Evolutionary conservation across 2,113 vertebrate genomes (phyloP).

Genomic region (Chitala chitala): DNA sequence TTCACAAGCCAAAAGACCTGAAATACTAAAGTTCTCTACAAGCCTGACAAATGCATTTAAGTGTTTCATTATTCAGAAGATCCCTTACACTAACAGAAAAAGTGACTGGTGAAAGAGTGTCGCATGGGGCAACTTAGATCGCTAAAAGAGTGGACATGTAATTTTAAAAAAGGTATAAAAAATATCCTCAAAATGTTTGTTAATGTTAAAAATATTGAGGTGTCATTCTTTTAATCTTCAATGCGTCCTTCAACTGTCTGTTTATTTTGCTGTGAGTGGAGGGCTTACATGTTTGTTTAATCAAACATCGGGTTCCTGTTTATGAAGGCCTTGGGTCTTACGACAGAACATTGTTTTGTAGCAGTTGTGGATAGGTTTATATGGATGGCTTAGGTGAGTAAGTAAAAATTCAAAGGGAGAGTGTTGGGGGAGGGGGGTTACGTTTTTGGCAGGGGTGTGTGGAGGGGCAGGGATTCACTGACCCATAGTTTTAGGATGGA

Average conservation of each 20-base stretch:
- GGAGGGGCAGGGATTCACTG: too few species aligned
- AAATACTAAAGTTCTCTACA: neutral
- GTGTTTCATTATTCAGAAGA: neutral
- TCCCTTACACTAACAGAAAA: neutral
- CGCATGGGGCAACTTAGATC: neutral
- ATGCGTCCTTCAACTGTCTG: too few species aligned
- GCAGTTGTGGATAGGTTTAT: too few species aligned
- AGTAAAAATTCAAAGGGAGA: too few species aligned
- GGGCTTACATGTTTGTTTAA: neutral
- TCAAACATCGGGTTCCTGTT: neutral
- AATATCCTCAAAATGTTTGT: too few species aligned
- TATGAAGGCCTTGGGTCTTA: too few species aligned
- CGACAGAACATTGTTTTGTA: too few species aligned
- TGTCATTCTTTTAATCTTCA: neutral
- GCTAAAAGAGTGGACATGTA: neutral
- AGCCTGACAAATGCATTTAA: neutral
- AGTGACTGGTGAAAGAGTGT: neutral
- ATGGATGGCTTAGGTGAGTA: too few species aligned
- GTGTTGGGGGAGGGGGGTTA: too few species aligned
- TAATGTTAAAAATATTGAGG: too few species aligned
- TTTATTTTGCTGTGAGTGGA: neutral
- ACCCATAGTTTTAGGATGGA: too few species aligned
- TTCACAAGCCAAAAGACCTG: neutral
- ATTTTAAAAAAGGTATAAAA: neutral
- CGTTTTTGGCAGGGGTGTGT: too few species aligned